Evolutionary conservation across 1,140 invertebrate species (phyloP).

Genomic region (Agrypnia vestita): DNA sequence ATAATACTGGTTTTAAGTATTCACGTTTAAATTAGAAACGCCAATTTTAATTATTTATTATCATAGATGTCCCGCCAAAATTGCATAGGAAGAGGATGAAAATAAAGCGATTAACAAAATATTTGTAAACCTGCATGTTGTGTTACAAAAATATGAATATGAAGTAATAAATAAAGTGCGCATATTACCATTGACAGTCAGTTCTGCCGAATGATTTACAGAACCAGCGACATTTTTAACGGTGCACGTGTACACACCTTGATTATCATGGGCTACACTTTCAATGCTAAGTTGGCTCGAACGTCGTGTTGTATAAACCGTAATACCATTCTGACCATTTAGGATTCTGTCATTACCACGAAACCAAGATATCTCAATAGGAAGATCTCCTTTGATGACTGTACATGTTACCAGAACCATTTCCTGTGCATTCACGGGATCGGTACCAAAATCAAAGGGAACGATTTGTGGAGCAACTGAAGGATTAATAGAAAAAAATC

Average conservation of each 20-base stretch:
- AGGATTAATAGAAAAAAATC: slow-evolving; percentile 21
- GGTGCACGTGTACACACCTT: slow-evolving; percentile 82
- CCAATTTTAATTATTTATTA: too few species aligned
- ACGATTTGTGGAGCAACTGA: slow-evolving; percentile 79
- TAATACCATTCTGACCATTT: slow-evolving; percentile 67
- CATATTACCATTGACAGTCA: slow-evolving; percentile 77
- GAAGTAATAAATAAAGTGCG: too few species aligned
- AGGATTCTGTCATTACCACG: slow-evolving; percentile 67
- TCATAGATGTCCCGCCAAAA: too few species aligned
- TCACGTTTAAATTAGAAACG: too few species aligned
- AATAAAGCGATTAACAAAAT: too few species aligned
- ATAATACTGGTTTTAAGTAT: too few species aligned
- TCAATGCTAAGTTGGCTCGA: slow-evolving; percentile 77
- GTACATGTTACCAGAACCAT: slow-evolving; percentile 75
- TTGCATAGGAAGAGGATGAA: too few species aligned
- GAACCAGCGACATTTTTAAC: slow-evolving; percentile 80
- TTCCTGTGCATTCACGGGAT: slow-evolving; percentile 79
- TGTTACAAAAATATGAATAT: too few species aligned
- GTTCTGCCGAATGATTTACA: slow-evolving; percentile 74
- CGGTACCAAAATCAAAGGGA: slow-evolving; percentile 78
- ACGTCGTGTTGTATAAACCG: slow-evolving; percentile 71
- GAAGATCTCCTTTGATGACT: slow-evolving; percentile 81
- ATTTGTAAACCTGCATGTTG: too few species aligned
- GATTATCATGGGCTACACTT: slow-evolving; percentile 74
- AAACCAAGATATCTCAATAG: slow-evolving; percentile 77